Evolutionary conservation across 2,888 invertebrate species (phyloP).

Genomic region (Thelaira solivaga): DNA sequence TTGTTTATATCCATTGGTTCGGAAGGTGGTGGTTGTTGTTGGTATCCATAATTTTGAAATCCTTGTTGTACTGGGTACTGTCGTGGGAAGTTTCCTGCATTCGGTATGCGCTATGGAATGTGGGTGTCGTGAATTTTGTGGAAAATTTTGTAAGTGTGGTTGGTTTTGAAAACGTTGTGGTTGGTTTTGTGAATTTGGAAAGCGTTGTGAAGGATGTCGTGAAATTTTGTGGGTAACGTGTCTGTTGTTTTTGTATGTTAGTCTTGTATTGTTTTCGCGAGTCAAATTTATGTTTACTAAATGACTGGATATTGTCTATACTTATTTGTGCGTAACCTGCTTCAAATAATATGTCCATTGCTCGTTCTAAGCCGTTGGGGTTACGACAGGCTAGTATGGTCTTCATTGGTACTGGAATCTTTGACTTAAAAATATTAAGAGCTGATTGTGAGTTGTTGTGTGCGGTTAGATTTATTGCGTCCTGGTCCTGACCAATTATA

Average conservation of each 20-base stretch:
- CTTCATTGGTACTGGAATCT: neutral
- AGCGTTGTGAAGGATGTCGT: neutral
- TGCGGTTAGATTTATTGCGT: neutral
- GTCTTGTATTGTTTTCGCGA: neutral
- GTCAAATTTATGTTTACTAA: neutral
- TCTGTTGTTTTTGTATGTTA: neutral
- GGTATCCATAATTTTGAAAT: neutral
- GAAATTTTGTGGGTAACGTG: neutral
- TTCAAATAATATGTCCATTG: neutral
- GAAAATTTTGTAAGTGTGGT: neutral
- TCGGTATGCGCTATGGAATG: neutral
- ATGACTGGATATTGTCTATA: neutral
- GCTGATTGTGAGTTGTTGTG: too few relatives aligned
- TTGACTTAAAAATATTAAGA: neutral
- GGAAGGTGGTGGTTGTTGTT: conserved; percentile 1
- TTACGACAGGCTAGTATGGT: neutral
- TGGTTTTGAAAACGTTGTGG: neutral
- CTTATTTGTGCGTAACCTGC: neutral
- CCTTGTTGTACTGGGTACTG: neutral
- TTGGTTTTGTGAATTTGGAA: neutral
- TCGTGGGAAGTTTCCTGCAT: neutral
- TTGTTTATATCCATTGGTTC: conserved; percentile 55
- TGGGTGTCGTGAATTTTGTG: neutral
- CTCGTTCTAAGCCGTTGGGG: neutral
- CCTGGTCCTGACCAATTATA: neutral